A percentile compares a stretch with the other conserved stretches of the same genome.
phyloP scores from a whole-genome alignment of 2,888 invertebrate genomes.

The Desoria tigrina region DNA sequence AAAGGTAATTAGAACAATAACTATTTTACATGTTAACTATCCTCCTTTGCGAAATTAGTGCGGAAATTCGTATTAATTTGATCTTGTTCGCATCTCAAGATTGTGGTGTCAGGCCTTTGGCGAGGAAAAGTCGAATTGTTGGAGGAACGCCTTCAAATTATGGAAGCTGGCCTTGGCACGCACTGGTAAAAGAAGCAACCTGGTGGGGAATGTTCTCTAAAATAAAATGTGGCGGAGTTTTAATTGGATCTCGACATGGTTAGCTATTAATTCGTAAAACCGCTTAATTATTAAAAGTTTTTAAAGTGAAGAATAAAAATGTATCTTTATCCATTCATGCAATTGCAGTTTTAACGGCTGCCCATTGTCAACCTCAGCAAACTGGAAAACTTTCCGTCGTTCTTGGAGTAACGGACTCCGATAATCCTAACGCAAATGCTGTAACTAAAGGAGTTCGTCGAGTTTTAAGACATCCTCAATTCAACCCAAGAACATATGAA shows the following conservation, averaged over 20 bases:
- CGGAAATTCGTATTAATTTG: too few relatives aligned
- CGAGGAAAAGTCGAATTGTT: constrained; percentile 72
- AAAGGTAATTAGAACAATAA: constrained; percentile 55
- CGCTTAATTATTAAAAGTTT: constrained; percentile 14
- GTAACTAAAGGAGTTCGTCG: constrained; percentile 78
- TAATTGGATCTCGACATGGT: constrained; percentile 63
- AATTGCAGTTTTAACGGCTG: constrained; percentile 15
- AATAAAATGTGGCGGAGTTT: constrained; percentile 90
- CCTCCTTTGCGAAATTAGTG: background rate
- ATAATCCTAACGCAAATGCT: constrained; percentile 55
- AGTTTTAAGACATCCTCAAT: constrained; percentile 83
- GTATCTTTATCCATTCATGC: background rate
- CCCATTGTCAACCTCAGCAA: constrained; percentile 37
- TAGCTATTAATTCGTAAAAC: background rate
- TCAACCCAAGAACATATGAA: constrained; percentile 86
- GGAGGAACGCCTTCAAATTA: constrained; percentile 77
- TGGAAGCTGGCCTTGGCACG: constrained; percentile 80
- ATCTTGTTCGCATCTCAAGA: constrained; percentile 62
- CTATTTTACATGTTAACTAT: background rate
- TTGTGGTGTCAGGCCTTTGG: constrained; percentile 80
- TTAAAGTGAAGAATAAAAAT: background rate
- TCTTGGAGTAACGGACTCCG: constrained; percentile 36
- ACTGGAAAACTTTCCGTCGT: constrained; percentile 36
- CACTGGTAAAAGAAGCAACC: constrained; percentile 83
- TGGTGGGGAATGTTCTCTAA: constrained; percentile 92